These are phyloP conservation scores for Lithophane leautieri DNA, from an alignment of 2,888 invertebrate species.

Conservation along the genomic window DNA sequence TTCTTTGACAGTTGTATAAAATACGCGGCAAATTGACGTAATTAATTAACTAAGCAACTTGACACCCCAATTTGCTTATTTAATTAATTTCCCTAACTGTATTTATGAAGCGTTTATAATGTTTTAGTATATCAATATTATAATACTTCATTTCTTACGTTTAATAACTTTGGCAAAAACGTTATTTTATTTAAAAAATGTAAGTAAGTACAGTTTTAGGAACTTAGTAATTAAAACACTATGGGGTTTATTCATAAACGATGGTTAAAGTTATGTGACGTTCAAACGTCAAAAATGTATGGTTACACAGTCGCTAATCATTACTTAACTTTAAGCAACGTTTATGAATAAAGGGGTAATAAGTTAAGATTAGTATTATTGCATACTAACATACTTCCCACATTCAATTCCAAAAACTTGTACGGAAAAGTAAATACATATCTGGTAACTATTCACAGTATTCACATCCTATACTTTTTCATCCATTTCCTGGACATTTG, in stretches of 20 bases:
- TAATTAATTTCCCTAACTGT: not conserved
- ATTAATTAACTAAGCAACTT: no score
- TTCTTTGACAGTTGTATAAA: not conserved
- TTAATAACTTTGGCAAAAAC: not conserved
- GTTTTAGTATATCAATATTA: no score
- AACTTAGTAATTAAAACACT: slow-evolving; percentile 25
- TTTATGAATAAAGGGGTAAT: no score
- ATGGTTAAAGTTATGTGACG: no score
- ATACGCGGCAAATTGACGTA: not conserved
- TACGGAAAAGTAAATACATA: slow-evolving; percentile 31
- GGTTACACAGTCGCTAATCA: no score
- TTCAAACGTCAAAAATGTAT: no score
- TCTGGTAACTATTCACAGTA: not conserved
- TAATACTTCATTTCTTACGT: no score
- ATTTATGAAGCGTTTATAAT: not conserved
- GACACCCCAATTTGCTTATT: no score
- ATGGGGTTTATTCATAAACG: no score
- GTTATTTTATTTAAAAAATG: not conserved
- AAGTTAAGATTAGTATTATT: slow-evolving; percentile 2
- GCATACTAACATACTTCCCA: slow-evolving; percentile 18
- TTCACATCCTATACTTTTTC: slow-evolving; percentile 35
- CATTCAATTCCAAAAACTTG: slow-evolving; percentile 24
- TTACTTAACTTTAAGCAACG: no score
- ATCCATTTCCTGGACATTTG: slow-evolving; percentile 44
- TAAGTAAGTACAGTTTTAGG: not conserved